Conservation (phyloP, 2,888 invertebrate species). For the Drosophila niveifrons region DNA sequence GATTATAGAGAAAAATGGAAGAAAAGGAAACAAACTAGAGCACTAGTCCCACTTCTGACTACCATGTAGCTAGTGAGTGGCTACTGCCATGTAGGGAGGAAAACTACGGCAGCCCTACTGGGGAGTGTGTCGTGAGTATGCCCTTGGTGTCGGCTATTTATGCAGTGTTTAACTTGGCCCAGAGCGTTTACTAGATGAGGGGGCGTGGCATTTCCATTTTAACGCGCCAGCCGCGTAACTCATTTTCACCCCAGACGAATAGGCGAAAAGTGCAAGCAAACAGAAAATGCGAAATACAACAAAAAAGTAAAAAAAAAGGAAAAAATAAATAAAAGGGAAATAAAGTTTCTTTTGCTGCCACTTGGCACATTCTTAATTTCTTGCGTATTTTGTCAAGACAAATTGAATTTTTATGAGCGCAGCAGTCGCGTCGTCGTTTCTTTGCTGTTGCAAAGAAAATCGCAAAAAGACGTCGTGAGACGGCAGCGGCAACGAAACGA, state of each 20-base stretch:
- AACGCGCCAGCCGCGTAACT: slow-evolving; percentile 75
- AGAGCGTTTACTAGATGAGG: slow-evolving; percentile 43
- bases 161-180: slow-evolving; percentile 78
- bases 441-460: slow-evolving; percentile 59
- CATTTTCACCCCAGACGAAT: slow-evolving; percentile 71
- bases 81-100: neutral
- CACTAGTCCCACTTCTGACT: neutral
- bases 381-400: slow-evolving; percentile 81
- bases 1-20: too few relatives aligned
- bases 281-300: slow-evolving; percentile 20
- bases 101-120: neutral
- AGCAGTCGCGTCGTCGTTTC: slow-evolving; percentile 34
- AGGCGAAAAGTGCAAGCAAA: slow-evolving; percentile 42
- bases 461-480: slow-evolving; percentile 56
- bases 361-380: slow-evolving; percentile 82
- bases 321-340: slow-evolving; percentile 67
- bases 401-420: slow-evolving; percentile 79
- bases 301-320: slow-evolving; percentile 30
- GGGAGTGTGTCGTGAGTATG: slow-evolving; percentile 22
- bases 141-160: slow-evolving; percentile 69
- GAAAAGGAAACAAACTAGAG: too few relatives aligned
- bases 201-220: slow-evolving; percentile 71
- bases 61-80: neutral
- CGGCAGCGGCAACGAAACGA: slow-evolving; percentile 31
- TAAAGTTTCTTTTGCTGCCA: slow-evolving; percentile 78